phyloP scores from a whole-genome alignment of 2,888 invertebrate species.

The Leucophenga montana region DNA sequence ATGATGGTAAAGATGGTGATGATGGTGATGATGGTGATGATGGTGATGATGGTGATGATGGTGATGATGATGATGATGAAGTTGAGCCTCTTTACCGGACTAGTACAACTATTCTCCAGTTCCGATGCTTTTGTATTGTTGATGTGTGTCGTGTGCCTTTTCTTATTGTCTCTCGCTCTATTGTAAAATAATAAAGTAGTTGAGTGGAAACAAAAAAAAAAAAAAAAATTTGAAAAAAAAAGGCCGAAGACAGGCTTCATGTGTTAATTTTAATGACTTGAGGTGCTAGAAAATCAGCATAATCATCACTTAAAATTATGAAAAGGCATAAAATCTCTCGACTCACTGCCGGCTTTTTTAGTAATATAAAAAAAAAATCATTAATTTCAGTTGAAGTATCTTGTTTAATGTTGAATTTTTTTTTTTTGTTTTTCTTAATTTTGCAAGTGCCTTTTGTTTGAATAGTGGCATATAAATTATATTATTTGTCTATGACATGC shows the following conservation, averaged over 20 bases:
- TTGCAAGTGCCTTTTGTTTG: constrained; percentile 1
- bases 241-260: background rate
- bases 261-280: constrained; percentile 29
- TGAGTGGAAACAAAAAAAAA: background rate
- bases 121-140: no score
- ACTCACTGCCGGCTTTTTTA: constrained; percentile 17
- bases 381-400: constrained; percentile 17
- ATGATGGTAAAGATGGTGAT: no score
- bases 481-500: constrained; percentile 13
- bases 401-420: constrained; percentile 12
- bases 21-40: background rate
- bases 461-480: constrained; percentile 2
- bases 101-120: no score
- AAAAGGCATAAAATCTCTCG: constrained; percentile 56
- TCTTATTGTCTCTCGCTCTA: constrained; percentile 37
- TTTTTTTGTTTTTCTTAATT: background rate
- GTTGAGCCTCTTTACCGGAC: constrained; percentile 13
- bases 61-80: background rate
- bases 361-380: constrained; percentile 36
- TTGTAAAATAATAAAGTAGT: constrained; percentile 50
- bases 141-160: constrained; percentile 58
- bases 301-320: constrained; percentile 64
- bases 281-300: constrained; percentile 50
- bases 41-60: background rate
- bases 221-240: constrained; percentile 25